Conservation (phyloP, 1,140 invertebrate genomes). For the Drosophila takahashii region DNA sequence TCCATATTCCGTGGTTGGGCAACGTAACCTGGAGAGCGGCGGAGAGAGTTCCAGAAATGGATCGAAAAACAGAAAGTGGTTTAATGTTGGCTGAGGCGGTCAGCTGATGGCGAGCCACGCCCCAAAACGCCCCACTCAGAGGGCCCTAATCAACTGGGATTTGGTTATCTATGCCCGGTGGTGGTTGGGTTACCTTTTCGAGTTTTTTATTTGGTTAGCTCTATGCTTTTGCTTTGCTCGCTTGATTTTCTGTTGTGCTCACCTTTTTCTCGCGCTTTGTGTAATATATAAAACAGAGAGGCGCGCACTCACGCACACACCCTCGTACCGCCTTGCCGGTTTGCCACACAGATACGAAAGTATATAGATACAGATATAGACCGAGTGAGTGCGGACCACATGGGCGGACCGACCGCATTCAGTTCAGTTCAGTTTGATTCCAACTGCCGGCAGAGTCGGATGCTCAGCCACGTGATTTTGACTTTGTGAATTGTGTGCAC, state of each 20-base stretch:
- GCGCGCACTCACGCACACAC: conserved; percentile 34
- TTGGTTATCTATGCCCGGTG: conserved; percentile 26
- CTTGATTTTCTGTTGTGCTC: conserved; percentile 77
- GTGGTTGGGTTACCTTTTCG: conserved; percentile 6
- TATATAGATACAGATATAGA: conserved; percentile 34
- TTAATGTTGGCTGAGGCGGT: conserved; percentile 4
- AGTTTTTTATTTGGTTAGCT: conserved; percentile 7
- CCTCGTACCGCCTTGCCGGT: conserved; percentile 56
- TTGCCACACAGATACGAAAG: conserved; percentile 41
- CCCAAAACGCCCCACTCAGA: conserved; percentile 8
- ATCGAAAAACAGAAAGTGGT: conserved; percentile 29
- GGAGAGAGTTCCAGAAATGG: conserved; percentile 32
- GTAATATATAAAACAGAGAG: conserved; percentile 41
- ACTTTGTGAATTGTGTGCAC: conserved; percentile 19
- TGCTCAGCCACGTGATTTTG: conserved; percentile 65
- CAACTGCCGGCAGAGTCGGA: conserved; percentile 71
- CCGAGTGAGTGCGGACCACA: conserved; percentile 22
- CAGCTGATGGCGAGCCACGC: conserved; percentile 39
- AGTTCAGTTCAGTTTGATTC: conserved; percentile 63
- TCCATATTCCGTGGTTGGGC: conserved; percentile 18
- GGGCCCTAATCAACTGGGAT: conserved; percentile 17
- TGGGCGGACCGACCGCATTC: conserved; percentile 40
- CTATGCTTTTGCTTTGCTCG: conserved; percentile 55
- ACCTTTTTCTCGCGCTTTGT: conserved; percentile 67
- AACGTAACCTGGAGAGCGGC: conserved; percentile 9